These are phyloP conservation scores for Orthonevra nobilis DNA, from an alignment of 2,888 invertebrate species.

Conservation along the genomic window DNA sequence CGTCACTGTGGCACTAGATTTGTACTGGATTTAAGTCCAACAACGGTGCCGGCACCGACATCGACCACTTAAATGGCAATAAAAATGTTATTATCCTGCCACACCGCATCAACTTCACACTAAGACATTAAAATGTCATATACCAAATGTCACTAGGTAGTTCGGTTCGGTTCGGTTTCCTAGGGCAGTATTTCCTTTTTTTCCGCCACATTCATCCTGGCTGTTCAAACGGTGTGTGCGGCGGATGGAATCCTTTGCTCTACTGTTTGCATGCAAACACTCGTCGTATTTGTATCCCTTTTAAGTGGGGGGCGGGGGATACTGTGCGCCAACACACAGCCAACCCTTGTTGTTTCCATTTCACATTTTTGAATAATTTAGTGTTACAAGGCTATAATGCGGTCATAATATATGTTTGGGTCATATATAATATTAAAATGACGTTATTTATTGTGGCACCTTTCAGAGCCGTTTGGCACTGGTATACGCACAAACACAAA, in stretches of 20 bases:
- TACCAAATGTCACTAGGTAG: constrained; percentile 60
- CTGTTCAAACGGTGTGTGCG: constrained; percentile 4
- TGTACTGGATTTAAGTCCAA: constrained; percentile 1
- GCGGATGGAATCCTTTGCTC: constrained; percentile 31
- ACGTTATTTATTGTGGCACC: constrained; percentile 74
- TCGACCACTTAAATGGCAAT: constrained; percentile 64
- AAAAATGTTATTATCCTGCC: constrained; percentile 69
- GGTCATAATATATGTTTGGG: constrained; percentile 72
- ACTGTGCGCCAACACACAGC: constrained; percentile 12
- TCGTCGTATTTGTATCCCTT: too few species aligned
- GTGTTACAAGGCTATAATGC: constrained; percentile 71
- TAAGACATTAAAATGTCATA: constrained; percentile 67
- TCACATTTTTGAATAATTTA: constrained; percentile 71
- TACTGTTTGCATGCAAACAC: constrained; percentile 47
- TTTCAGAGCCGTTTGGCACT: constrained; percentile 56
- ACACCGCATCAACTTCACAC: constrained; percentile 66
- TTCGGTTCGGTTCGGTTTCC: constrained; percentile 1
- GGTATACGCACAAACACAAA: constrained; percentile 4
- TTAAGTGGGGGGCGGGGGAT: not conserved
- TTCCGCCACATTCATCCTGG: constrained; percentile 63
- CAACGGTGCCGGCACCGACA: not conserved
- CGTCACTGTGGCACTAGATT: constrained; percentile 31
- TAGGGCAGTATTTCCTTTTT: constrained; percentile 28
- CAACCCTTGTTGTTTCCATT: constrained; percentile 66
- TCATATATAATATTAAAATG: constrained; percentile 73